Evolutionary conservation across 2,888 invertebrate species (phyloP), one percentile per base, ranked within the genome.

Genomic region (Troglohyphantes excavatus): DNA sequence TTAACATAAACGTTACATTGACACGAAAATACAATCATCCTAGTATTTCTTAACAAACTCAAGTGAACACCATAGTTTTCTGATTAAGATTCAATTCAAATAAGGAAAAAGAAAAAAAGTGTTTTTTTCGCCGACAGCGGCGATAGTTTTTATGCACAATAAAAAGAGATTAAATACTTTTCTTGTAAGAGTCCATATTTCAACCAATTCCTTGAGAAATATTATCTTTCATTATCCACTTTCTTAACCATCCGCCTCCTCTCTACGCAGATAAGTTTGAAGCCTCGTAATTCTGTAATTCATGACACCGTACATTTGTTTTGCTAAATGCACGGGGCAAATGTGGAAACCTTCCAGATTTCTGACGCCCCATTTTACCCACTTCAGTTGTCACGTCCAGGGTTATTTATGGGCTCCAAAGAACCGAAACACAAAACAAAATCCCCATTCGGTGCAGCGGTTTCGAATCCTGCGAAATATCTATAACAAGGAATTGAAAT

Each of bases 401-500:
- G 43, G 46, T 83, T 83, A 83, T 83, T 83, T 83, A 83, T 65
- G 63, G 19, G 5, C 17, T 21, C 33, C 1, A 29, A 39, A 70
- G 23, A n/a, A 26, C 17, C 21, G 13, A 43, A 63, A 23, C 33
- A 72, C 59, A 72, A 83, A 83, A 73, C 39, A 83, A 63, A 83
- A 72, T 72, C 13, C 61, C 59, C n/a, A 39, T 23, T 29, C 27
- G 23, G 26, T 29, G 59, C 21, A 27, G 26, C 39, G 73, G 23
- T 43, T 29, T 75, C n/a, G 23, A 76, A 76, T 85, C 68, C 76
- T 75, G 75, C 68, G 23, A 76, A 85, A 84, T 81, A 79, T 73
- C 79, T 73, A 72, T 78, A 79, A 86, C 78, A 79, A 79, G 79
- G 65, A 73, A 87, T 87, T 81, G 67, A 87, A 87, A 87, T 81